phyloP scores from a whole-genome alignment of 2,113 vertebrate species.

The Harpagus bidentatus region DNA sequence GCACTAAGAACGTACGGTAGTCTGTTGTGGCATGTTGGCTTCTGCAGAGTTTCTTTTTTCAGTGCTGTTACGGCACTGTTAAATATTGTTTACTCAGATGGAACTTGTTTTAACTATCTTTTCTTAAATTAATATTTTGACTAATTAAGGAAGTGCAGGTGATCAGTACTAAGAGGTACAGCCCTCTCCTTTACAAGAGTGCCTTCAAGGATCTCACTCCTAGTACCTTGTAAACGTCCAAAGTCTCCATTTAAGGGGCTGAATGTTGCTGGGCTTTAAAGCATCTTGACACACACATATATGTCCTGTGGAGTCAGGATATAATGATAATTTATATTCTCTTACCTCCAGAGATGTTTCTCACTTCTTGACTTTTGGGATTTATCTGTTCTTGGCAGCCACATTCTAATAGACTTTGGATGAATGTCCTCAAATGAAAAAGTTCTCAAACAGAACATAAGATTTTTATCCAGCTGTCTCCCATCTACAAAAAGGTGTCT shows the following conservation, averaged over 20 bases:
- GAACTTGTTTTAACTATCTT: constrained; percentile 10
- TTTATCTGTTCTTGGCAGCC: neutral
- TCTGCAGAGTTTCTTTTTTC: constrained; percentile 50
- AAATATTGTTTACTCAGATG: neutral
- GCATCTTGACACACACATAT: neutral
- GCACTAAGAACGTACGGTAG: constrained; percentile 24
- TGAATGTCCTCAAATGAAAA: neutral
- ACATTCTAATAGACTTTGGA: neutral
- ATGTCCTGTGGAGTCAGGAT: neutral
- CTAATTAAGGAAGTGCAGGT: neutral
- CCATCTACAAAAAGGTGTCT: neutral
- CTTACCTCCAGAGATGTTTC: neutral
- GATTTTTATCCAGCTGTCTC: neutral
- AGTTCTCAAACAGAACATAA: neutral
- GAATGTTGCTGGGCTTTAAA: neutral
- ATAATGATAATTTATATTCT: neutral
- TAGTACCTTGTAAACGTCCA: neutral
- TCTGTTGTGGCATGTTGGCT: constrained; percentile 42
- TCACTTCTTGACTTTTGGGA: neutral
- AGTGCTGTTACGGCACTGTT: constrained; percentile 17
- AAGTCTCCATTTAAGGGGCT: neutral
- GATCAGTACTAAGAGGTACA: neutral
- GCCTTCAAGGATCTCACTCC: neutral
- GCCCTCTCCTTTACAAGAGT: neutral
- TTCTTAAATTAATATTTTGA: neutral